These are phyloP conservation scores for Apis laboriosa DNA, from an alignment of 1,140 invertebrate genomes.

Conservation along the genomic window DNA sequence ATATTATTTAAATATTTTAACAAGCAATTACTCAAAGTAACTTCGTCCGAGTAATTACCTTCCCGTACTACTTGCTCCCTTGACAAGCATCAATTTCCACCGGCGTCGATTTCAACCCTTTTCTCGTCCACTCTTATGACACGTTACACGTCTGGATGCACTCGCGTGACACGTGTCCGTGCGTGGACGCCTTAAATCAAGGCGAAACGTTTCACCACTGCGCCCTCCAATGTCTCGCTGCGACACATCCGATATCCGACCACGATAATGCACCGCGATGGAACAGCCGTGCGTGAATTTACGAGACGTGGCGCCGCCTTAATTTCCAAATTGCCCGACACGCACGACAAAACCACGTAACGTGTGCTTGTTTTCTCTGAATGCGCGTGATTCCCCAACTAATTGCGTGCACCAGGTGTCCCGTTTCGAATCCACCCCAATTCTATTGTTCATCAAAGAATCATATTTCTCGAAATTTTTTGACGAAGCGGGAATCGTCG, in stretches of 20 bases:
- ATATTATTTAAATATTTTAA: no score
- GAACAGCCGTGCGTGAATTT: constrained; percentile 23
- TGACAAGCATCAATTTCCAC: neutral
- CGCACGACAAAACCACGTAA: constrained; percentile 2
- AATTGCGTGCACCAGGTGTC: no score
- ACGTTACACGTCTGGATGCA: constrained; percentile 25
- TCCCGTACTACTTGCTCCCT: no score
- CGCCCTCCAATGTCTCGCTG: constrained; percentile 1
- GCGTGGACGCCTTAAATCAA: constrained; percentile 52
- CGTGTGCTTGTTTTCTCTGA: neutral
- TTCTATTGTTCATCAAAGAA: no score
- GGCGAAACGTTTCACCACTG: constrained; percentile 29
- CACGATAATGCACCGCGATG: constrained; percentile 7
- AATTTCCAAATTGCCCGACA: constrained; percentile 42
- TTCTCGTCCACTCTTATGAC: neutral
- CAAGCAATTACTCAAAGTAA: no score
- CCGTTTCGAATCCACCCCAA: no score
- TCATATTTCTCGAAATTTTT: no score
- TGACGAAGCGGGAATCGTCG: no score
- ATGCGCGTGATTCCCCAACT: neutral
- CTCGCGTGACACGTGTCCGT: constrained; percentile 45
- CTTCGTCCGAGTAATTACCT: no score
- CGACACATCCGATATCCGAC: neutral
- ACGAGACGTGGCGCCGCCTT: constrained; percentile 27
- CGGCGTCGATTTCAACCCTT: neutral